phyloP scores from a whole-genome alignment of 2,888 invertebrate species.

The Athrips mouffetella region DNA sequence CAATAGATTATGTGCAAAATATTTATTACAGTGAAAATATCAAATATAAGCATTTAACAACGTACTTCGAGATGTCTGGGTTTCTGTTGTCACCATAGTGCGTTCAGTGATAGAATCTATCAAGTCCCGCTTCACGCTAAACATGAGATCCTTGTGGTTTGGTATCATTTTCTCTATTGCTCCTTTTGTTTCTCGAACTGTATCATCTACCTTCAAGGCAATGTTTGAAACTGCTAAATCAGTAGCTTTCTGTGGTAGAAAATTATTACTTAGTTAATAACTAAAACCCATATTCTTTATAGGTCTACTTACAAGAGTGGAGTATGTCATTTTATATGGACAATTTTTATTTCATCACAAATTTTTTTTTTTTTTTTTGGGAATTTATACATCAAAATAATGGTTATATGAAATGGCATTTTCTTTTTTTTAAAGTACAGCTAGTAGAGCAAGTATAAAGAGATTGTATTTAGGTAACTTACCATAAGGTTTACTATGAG shows the following conservation, averaged over 20 bases:
- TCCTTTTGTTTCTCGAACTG: constrained; percentile 77
- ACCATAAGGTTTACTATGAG: constrained; percentile 83
- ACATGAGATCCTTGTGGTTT: constrained; percentile 78
- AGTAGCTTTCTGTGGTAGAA: constrained; percentile 65
- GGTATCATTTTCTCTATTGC: constrained; percentile 81
- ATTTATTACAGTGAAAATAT: background rate
- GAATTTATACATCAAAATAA: too few species aligned
- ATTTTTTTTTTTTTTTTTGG: too few species aligned
- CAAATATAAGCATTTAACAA: constrained; percentile 19
- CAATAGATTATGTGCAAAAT: background rate
- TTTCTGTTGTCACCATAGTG: constrained; percentile 64
- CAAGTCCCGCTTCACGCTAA: constrained; percentile 80
- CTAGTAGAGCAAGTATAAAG: too few species aligned
- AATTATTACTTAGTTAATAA: background rate
- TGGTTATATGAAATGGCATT: too few species aligned
- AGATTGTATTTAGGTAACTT: too few species aligned
- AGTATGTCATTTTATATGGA: background rate
- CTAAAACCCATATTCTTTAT: too few species aligned
- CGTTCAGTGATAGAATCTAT: constrained; percentile 79
- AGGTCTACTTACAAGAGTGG: too few species aligned
- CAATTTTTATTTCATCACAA: too few species aligned
- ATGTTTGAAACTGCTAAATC: constrained; percentile 80
- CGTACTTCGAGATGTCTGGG: constrained; percentile 58
- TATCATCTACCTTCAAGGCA: constrained; percentile 76
- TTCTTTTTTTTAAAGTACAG: too few species aligned